Evolutionary conservation across 2,797 vertebrate genomes (phyloP).

Genomic region (Amblyraja radiata): DNA sequence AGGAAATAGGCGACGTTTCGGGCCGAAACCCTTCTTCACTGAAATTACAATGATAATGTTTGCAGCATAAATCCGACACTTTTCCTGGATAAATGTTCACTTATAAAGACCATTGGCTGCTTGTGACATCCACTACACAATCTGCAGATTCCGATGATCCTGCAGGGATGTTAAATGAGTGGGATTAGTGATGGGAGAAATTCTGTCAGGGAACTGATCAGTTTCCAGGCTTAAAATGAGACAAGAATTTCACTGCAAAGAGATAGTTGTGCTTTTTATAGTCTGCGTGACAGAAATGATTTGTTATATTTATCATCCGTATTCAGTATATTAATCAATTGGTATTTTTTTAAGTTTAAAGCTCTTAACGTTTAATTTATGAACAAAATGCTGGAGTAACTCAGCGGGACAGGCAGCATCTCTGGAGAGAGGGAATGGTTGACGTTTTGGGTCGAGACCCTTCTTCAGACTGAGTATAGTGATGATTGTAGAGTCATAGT

Average conservation of each 20-base stretch:
- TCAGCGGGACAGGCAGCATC: too few relatives aligned
- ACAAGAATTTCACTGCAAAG: background rate
- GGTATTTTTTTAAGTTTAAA: background rate
- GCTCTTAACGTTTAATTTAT: background rate
- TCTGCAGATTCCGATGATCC: background rate
- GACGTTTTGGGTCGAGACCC: too few relatives aligned
- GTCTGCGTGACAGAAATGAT: background rate
- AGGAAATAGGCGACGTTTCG: too few relatives aligned
- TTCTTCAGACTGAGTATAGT: too few relatives aligned
- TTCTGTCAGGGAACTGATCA: too few relatives aligned
- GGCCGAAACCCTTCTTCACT: too few relatives aligned
- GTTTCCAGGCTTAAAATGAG: background rate
- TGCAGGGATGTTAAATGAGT: background rate
- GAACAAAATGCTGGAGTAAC: background rate
- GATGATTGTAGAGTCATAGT: too few relatives aligned
- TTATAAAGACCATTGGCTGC: background rate
- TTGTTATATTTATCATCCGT: background rate
- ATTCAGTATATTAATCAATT: background rate
- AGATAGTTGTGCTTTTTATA: background rate
- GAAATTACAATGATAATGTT: too few relatives aligned
- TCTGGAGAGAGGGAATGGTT: too few relatives aligned
- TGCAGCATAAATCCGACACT: too few relatives aligned
- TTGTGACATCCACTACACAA: background rate
- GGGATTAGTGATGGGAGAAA: too few relatives aligned
- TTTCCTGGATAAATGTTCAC: too few relatives aligned